Percentiles rank a stretch among this genome's conserved stretches.
Evolutionary conservation across 1,140 invertebrate species (phyloP).

Genomic region (Orchestia grillus): DNA sequence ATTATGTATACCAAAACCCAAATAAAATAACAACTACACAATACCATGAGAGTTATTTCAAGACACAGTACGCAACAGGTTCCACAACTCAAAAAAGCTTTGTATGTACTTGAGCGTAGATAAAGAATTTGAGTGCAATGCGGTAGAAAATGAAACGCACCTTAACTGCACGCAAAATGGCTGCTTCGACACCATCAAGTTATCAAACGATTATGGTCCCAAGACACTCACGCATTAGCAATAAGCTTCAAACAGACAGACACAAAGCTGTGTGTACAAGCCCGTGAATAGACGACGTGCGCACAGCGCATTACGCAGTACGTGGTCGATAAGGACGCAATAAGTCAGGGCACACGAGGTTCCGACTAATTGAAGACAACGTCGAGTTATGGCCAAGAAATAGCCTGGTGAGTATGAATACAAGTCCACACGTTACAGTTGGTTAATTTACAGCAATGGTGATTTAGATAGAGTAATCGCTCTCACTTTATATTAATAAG

Average conservation of each 20-base stretch:
- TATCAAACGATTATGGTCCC: background rate
- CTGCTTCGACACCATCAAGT: background rate
- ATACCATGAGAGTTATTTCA: background rate
- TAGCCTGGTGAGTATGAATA: background rate
- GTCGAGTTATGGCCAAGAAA: background rate
- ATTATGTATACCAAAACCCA: background rate
- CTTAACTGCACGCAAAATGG: background rate
- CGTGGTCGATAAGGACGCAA: background rate
- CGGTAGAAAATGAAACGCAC: background rate
- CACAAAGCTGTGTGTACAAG: background rate
- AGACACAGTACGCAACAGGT: background rate
- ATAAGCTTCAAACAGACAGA: background rate
- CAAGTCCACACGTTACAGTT: background rate
- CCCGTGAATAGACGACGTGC: too few species aligned
- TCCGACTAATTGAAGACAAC: background rate
- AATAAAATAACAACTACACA: background rate
- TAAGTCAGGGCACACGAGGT: background rate
- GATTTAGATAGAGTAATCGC: background rate
- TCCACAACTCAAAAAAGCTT: background rate
- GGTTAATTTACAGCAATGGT: background rate
- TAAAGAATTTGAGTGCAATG: background rate
- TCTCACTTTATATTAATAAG: background rate
- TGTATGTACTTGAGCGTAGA: background rate
- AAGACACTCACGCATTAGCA: background rate
- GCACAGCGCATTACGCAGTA: background rate